A percentile compares a stretch with the other conserved stretches of the same genome.
These are phyloP conservation scores for Sarotherodon lohbergeri DNA, from an alignment of 2,113 vertebrate genomes.

Conservation along the genomic window DNA sequence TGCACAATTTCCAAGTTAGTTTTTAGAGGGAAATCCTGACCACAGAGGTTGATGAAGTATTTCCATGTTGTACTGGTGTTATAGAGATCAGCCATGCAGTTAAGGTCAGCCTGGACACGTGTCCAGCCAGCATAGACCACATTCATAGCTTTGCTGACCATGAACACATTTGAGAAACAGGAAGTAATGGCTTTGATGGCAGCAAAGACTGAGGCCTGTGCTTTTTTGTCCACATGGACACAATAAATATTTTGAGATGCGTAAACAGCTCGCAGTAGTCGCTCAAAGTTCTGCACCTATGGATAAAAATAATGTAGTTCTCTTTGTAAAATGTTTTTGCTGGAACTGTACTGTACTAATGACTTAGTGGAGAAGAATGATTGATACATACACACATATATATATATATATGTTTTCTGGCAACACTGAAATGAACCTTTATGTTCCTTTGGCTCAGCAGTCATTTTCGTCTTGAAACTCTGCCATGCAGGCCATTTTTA, in stretches of 20 bases:
- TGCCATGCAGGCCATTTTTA: too few relatives aligned
- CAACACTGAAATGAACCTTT: too few relatives aligned
- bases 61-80: constrained; percentile 74
- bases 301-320: not conserved
- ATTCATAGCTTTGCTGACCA: constrained; percentile 75
- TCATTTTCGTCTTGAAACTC: too few relatives aligned
- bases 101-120: constrained; percentile 88
- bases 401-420: too few relatives aligned
- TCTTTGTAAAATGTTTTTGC: not conserved
- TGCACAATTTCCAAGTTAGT: constrained; percentile 88
- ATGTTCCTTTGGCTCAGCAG: too few relatives aligned
- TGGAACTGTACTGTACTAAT: too few relatives aligned
- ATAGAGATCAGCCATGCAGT: constrained; percentile 89
- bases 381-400: too few relatives aligned
- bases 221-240: constrained; percentile 82
- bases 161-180: constrained; percentile 85
- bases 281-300: constrained; percentile 66
- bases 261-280: not conserved
- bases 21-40: constrained; percentile 91
- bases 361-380: too few relatives aligned
- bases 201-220: constrained; percentile 61
- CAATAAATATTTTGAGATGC: constrained; percentile 77
- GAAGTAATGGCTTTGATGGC: constrained; percentile 76
- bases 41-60: constrained; percentile 90
- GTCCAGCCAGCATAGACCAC: constrained; percentile 86